Base-by-base conservation (phyloP, 2,113 vertebrate genomes). In the Salvelinus namaycush region DNA sequence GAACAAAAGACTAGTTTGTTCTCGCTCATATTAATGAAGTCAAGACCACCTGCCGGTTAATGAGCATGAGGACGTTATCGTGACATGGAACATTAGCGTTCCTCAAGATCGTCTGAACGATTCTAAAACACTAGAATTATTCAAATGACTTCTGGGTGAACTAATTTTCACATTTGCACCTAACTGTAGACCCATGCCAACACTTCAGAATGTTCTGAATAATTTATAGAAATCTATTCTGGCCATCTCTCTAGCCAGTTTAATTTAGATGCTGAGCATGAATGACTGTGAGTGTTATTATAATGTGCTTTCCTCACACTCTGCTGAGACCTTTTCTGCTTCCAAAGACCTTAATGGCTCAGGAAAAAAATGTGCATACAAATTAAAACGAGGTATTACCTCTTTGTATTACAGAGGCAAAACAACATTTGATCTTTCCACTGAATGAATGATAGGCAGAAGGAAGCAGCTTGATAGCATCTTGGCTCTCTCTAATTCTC, bases 21-120 rank as follows among this genome's bases (percentile, higher is more conserved):
- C 60, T 54, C 24, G 26, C 11, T 20, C 22, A 66, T 60, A 57
- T 44, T 73, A 77, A 78, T 76, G 74, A 77, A 82, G 72, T 75
- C 60, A 66, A 70, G 79, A 73, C 76, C 71, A 78, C 79, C 85
- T 72, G 76, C 73, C 66, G 74, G 67, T 81, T 80, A 80, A 81
- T 74, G 79, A 73, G 73, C 71, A 65, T 59, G 13, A 65, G 74
- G 71, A 81, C 29, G 81, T 68, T 74, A 72, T 80, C 24, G 39
- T 62, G 44, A 57, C 78, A 84, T 48, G 78, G 70, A 76, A 81
- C 74, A 79, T 83, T 81, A 81, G 69, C 27, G 24, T 74, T 73
- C 64, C 13, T 26, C 68, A 3, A 70, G 22, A 74, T 62, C 51
- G 5, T 39, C 75, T 76, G n/a, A 39, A 39, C 49, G 51, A 26